Evolutionary conservation across 2,797 vertebrate genomes (phyloP), one percentile per base, ranked within the genome.

Genomic region (Sarcophilus harrisii): DNA sequence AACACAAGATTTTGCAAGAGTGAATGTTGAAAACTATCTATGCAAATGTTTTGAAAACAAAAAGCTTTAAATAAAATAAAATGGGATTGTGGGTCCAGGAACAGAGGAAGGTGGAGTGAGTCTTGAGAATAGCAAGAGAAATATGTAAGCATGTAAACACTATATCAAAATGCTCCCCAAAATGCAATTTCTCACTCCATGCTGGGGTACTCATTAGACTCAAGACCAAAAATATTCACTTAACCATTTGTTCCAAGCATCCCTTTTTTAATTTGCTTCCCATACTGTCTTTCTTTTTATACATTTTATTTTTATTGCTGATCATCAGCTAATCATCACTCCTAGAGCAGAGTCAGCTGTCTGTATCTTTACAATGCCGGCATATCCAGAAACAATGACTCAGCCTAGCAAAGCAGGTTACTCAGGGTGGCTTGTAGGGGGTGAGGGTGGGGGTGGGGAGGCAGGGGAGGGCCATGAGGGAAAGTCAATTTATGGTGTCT

Each of bases 401-500:
- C 92, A 92, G 92, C 30, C 91, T 28, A 92, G 92, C 92, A 57
- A 92, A 89, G 90, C 52, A 30, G 96, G 96, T 97, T 97, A 97
- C 96, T 94, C 29, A 62, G 96, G 96, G 92, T 96, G 96, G 91
- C 87, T 58, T 57, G 95, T 58, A 89, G 95, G 94, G 93, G 90
- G 94, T 97, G 81, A 81, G 57, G 45, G 45, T 58, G 30, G 87
- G 57, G 95, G 96, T 96, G 90, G 95, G 97, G 13, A 95, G 90
- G 13, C 96, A 91, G 21, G 90, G 96, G 93, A 96, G 59, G 95
- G 94, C 90, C 95, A 96, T 95, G 96, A 96, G 93, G 92, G 94
- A 96, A 90, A 97, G 66, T 95, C 91, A 96, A 95, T 97, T 96
- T 96, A 96, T 58, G 49, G 96, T 0, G 57, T 58, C 94, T 91